Base-by-base conservation (phyloP, 2,113 vertebrate genomes). In the Potamarius usumacintae region DNA sequence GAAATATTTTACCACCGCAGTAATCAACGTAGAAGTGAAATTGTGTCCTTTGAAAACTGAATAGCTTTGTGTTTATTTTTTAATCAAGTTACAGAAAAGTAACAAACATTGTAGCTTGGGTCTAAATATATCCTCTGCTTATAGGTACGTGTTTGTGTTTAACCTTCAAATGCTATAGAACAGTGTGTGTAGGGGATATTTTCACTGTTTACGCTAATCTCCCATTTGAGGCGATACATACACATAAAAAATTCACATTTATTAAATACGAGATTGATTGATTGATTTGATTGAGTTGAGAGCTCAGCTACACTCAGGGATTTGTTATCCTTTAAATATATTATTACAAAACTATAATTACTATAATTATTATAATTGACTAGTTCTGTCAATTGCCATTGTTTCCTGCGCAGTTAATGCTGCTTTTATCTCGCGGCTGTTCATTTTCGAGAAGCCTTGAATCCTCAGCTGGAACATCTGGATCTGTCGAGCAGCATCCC, bases 1-100 rank as follows among this genome's bases (percentile, higher is more conserved):
- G 89, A 92, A 93, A 89, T 71, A 84, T 88, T 57, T 92, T 92
- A 79, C 91, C 87, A 89, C 55, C 52, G 88, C 91, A 86, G 84
- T 94, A 94, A 94, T 93, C 93, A 93, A 93, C 89, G 89, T 79
- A 84, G 87, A 89, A 90, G 79, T 80, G 27, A 63, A 72, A 60
- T 25, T 81, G 87, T 85, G 78, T 57, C 25, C 58, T 82, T 85
- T 60, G 55, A 17, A 87, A 72, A 80, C n/a, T 42, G 30, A 74
- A 82, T 34, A 71, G 27, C 52, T 57, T 85, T 50, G 57, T 67
- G 55, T 82, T 85, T 76, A 5, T 85, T 89, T 89, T 48, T 69
- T 42, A 42, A 4, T 79, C 72, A 91, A 22, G 12, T 14, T 50
- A 48, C 34, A 69, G 77, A 12, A 84, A 30, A 72, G 58, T 83